phyloP scores from a whole-genome alignment of 92 coral and sea anemone genomes.

The Phymanthus crucifer region DNA sequence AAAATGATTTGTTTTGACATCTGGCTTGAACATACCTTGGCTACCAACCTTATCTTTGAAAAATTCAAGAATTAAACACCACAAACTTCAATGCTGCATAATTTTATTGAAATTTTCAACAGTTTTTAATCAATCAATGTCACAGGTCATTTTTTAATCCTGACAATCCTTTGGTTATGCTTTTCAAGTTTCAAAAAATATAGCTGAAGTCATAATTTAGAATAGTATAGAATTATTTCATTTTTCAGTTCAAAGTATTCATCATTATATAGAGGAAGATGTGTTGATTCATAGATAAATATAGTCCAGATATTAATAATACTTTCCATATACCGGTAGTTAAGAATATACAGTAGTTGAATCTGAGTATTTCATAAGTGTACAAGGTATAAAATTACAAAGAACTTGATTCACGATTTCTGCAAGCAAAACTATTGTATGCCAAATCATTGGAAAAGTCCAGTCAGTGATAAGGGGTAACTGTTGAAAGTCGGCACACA shows the following conservation, averaged over 20 bases:
- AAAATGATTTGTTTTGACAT: too few species aligned
- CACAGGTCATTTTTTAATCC: neutral
- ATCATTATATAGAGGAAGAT: neutral
- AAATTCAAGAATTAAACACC: neutral
- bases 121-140: neutral
- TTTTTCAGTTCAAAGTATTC: neutral
- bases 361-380: neutral
- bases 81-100: neutral
- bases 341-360: neutral
- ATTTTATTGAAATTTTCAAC: neutral
- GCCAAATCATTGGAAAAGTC: too few species aligned
- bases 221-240: neutral
- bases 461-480: too few species aligned
- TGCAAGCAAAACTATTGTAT: neutral
- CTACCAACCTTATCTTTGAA: too few species aligned
- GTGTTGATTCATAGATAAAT: constrained; percentile 2
- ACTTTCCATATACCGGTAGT: neutral
- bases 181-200: constrained; percentile 8
- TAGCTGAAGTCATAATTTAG: neutral
- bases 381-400: neutral
- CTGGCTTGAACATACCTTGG: too few species aligned
- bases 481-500: too few species aligned
- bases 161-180: neutral
- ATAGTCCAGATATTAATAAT: neutral
- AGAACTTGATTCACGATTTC: neutral